Evolutionary conservation across 2,113 vertebrate species (phyloP), one percentile per base, ranked within the genome.

Genomic region (Zeus faber): DNA sequence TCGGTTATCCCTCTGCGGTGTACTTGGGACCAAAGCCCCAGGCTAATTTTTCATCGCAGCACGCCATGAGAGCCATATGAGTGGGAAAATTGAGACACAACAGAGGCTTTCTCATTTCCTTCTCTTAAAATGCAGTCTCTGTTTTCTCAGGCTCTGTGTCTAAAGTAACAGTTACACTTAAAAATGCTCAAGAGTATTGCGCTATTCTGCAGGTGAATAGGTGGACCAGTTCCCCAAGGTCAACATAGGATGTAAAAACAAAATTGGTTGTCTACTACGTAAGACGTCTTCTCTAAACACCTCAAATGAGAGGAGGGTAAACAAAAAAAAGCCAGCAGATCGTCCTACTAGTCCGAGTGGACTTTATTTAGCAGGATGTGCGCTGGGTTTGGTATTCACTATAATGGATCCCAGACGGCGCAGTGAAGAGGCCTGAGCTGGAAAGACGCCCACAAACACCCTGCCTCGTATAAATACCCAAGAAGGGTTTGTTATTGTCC

Each of bases 11-110:
- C 54, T 74, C 57, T 57, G 55, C 40, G 53, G 66, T 67, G 55
- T 79, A 80, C 46, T 56, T 70, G 58, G 70, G 77, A 67, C 56
- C 58, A 55, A 51, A 54, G 56, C 65, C 72, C 68, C 40, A 24
- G 55, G 65, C 65, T 83, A 59, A 81, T 85, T 83, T 86, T 83
- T 89, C 80, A 80, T 52, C 45, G 75, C 65, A 29, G 41, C 54
- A 63, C 76, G 72, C 67, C 67, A 72, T 45, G 58, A 61, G 64
- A 73, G 69, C 44, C 70, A 84, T 79, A 77, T 72, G 79, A 82
- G 75, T 69, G 76, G 79, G 69, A 67, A 70, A 55, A 49, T 62
- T 67, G 58, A 68, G 29, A 57, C 68, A 43, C 39, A 67, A 51
- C 46, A 64, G 52, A 62, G 52, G 48, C 68, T 64, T 53, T 59